phyloP scores from a whole-genome alignment of 1,140 invertebrate genomes.

The Aphelinus atriplicis region DNA sequence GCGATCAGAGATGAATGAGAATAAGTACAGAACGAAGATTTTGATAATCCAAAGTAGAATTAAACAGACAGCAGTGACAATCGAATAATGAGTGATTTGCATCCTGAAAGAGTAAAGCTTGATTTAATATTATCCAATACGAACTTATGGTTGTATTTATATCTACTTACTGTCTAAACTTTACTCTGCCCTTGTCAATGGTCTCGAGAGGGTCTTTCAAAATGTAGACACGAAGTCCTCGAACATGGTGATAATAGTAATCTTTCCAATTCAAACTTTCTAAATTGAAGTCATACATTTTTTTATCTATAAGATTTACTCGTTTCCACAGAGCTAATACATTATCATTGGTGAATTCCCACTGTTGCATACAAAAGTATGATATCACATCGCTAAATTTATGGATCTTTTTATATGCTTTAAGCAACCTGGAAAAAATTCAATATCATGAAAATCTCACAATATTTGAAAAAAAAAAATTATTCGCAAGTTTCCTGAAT shows the following conservation, averaged over 20 bases:
- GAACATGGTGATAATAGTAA: conserved; percentile 60
- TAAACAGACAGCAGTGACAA: conserved; percentile 12
- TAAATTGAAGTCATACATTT: conserved; percentile 63
- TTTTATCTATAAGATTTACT: conserved; percentile 63
- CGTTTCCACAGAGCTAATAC: conserved; percentile 64
- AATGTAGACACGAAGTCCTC: conserved; percentile 63
- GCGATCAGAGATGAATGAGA: not conserved
- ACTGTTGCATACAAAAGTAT: conserved; percentile 71
- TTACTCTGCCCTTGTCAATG: conserved; percentile 45
- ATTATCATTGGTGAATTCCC: conserved; percentile 70
- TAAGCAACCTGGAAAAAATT: conserved; percentile 61
- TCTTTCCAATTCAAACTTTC: conserved; percentile 60
- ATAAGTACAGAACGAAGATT: not conserved
- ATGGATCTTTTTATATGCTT: conserved; percentile 69
- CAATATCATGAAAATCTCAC: not conserved
- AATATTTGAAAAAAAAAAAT: not conserved
- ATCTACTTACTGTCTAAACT: conserved; percentile 46
- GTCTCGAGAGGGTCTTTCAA: conserved; percentile 63
- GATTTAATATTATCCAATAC: too few relatives aligned
- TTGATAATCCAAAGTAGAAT: conserved; percentile 37
- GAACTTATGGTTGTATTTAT: too few relatives aligned
- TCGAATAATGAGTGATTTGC: conserved; percentile 42
- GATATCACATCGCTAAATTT: conserved; percentile 68
- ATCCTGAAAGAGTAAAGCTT: not conserved
- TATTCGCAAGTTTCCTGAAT: too few relatives aligned